A percentile compares a stretch with the other conserved stretches of the same genome.
Conservation (phyloP, 2,888 invertebrate species). For the Catocala sponsa region DNA sequence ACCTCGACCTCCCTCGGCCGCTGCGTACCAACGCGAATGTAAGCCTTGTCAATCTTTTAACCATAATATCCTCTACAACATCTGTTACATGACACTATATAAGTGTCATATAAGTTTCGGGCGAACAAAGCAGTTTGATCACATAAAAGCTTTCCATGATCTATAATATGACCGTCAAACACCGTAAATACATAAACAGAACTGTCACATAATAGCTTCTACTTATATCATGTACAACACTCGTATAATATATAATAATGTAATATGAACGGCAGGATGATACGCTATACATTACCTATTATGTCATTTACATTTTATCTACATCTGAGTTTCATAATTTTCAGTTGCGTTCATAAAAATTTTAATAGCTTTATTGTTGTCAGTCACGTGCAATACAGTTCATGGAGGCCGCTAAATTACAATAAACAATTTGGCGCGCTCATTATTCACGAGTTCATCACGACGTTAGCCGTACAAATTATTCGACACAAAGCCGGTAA, state of each 20-base stretch:
- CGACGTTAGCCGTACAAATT: slow-evolving; percentile 78
- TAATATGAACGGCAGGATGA: slow-evolving; percentile 13
- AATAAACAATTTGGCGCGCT: slow-evolving; percentile 84
- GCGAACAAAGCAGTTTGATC: background rate
- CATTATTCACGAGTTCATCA: slow-evolving; percentile 83
- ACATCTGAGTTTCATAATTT: slow-evolving; percentile 49
- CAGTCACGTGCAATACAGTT: slow-evolving; percentile 78
- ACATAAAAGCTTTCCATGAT: background rate
- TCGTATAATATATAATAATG: background rate
- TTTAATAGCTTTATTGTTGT: slow-evolving; percentile 80
- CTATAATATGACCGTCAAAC: too few relatives aligned
- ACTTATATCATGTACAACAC: slow-evolving; percentile 5
- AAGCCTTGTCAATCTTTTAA: slow-evolving; percentile 40
- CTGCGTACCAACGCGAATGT: slow-evolving; percentile 26
- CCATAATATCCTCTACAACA: slow-evolving; percentile 19
- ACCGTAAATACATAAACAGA: too few relatives aligned
- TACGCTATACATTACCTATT: slow-evolving; percentile 35
- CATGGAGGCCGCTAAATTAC: slow-evolving; percentile 80
- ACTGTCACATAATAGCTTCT: background rate
- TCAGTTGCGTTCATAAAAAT: slow-evolving; percentile 63
- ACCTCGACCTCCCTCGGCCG: slow-evolving; percentile 44
- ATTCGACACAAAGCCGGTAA: slow-evolving; percentile 81
- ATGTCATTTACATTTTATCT: slow-evolving; percentile 53
- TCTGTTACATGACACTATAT: slow-evolving; percentile 4
- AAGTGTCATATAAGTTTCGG: too few relatives aligned